These are phyloP conservation scores for Drosophila greeni DNA, from an alignment of 2,888 invertebrate genomes.

Conservation along the genomic window DNA sequence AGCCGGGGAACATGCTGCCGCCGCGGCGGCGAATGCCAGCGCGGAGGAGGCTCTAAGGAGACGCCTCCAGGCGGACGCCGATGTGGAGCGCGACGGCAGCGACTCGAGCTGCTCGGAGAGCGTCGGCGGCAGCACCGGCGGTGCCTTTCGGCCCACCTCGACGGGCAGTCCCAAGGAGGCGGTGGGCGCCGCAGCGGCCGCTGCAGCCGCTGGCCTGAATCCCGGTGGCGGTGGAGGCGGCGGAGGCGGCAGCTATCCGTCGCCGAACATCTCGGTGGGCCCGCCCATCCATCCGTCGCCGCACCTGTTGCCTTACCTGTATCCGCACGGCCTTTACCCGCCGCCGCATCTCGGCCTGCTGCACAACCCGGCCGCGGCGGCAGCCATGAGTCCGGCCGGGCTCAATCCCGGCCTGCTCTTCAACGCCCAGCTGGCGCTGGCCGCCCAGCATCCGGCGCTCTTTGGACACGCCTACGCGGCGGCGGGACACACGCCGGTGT, in stretches of 20 bases:
- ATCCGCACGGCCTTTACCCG: conserved; percentile 92
- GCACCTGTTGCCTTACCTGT: conserved; percentile 93
- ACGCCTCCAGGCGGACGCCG: conserved; percentile 81
- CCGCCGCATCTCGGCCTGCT: conserved; percentile 85
- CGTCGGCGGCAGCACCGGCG: conserved; percentile 79
- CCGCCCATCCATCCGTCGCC: conserved; percentile 95
- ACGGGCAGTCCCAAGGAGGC: conserved; percentile 81
- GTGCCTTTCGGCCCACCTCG: conserved; percentile 79
- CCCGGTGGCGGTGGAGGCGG: conserved; percentile 46
- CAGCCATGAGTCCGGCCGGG: conserved; percentile 79
- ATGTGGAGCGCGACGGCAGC: conserved; percentile 84
- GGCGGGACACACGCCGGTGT: conserved; percentile 84
- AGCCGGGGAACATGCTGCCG: conserved; percentile 80
- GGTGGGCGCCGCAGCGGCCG: conserved; percentile 61
- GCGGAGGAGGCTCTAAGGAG: conserved; percentile 78
- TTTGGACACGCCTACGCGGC: conserved; percentile 82
- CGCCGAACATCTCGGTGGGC: conserved; percentile 95
- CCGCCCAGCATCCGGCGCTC: conserved; percentile 90
- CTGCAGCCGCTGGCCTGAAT: conserved; percentile 65
- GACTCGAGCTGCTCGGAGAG: conserved; percentile 87
- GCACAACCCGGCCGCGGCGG: conserved; percentile 82
- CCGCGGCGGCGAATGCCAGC: conserved; percentile 66
- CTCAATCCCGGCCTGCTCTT: conserved; percentile 91
- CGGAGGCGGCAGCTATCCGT: conserved; percentile 81
- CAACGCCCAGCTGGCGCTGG: conserved; percentile 92